Evolutionary conservation across 2,888 invertebrate species (phyloP), one percentile per base, ranked within the genome.

Genomic region (Stratiomys singularior): DNA sequence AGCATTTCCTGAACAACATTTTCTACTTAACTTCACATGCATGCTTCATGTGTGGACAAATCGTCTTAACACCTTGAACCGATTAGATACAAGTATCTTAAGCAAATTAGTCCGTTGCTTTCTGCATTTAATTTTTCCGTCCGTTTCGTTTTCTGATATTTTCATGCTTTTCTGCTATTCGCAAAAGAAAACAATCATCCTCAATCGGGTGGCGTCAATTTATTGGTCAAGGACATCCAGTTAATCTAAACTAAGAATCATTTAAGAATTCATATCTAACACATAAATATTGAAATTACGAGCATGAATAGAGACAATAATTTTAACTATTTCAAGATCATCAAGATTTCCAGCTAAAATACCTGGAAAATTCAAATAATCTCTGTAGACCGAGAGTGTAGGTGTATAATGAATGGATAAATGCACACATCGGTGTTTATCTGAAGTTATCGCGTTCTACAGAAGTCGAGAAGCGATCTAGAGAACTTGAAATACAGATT

Each of bases 161-260:
- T 23, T 58, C 21, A 3, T 11, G 15, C 52, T 52, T 3, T 52
- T 18, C 7, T 18, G 5, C 56, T 56, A 58, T 25, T 23, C 58
- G 23, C 5, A 25, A 5, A 52, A 52, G 18, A n/a, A 13, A 18
- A 52, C 4, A 15, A 52, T 52, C 52, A 52, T 52, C 52, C 52
- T 18, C 52, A 52, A 7, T 4, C 52, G 25, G 63, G 37, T 37
- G 37, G 37, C 37, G 37, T 37, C 9, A 37, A 9, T 37, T 63
- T 63, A 63, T 25, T 63, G 63, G 63, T 63, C 63, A 63, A 63
- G 63, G 63, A 27, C 63, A n/a, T 25, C 63, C 27, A 27, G 15
- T 63, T 63, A 27, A 63, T 27, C 27, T 63, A 63, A 25, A 18
- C 21, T 60, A 18, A 18, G 23, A 21, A 60, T 18, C 3, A 60